phyloP scores from a whole-genome alignment of 2,888 invertebrate species.

The Anthrax anthrax region DNA sequence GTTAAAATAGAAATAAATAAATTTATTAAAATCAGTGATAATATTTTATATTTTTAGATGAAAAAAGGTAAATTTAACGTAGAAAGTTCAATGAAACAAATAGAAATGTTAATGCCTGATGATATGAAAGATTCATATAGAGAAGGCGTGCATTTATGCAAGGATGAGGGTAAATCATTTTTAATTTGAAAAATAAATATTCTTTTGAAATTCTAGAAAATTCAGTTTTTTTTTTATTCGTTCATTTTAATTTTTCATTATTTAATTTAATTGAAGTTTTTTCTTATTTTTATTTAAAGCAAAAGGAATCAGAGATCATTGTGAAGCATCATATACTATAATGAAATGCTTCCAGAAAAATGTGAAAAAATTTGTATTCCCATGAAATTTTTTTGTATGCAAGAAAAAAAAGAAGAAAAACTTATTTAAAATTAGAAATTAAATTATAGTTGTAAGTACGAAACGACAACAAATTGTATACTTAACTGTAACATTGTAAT shows the following conservation, averaged over 20 bases:
- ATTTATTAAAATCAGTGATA: not conserved
- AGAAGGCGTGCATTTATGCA: slow-evolving; percentile 4
- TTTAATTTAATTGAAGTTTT: not conserved
- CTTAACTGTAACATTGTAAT: too few species aligned
- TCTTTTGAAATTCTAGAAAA: too few species aligned
- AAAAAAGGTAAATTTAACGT: slow-evolving; percentile 12
- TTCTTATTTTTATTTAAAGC: slow-evolving; percentile 13
- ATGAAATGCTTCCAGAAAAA: slow-evolving; percentile 16
- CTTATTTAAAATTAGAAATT: too few species aligned
- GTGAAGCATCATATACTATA: slow-evolving; percentile 25
- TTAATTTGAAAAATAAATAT: not conserved
- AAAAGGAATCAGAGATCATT: slow-evolving; percentile 27
- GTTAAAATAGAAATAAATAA: too few species aligned
- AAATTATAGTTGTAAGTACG: too few species aligned
- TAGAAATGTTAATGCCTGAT: slow-evolving; percentile 10
- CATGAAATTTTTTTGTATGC: too few species aligned
- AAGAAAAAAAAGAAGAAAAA: not conserved
- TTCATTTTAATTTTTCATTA: too few species aligned
- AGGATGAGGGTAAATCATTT: slow-evolving; percentile 11
- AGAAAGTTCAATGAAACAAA: slow-evolving; percentile 11
- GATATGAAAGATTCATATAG: slow-evolving; percentile 4
- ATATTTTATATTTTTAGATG: too few species aligned
- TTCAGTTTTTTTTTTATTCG: too few species aligned
- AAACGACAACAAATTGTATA: too few species aligned
- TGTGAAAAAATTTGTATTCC: too few species aligned